Base-by-base conservation (phyloP, 92 coral and sea anemone species). In the Epizoanthus ramosus region DNA sequence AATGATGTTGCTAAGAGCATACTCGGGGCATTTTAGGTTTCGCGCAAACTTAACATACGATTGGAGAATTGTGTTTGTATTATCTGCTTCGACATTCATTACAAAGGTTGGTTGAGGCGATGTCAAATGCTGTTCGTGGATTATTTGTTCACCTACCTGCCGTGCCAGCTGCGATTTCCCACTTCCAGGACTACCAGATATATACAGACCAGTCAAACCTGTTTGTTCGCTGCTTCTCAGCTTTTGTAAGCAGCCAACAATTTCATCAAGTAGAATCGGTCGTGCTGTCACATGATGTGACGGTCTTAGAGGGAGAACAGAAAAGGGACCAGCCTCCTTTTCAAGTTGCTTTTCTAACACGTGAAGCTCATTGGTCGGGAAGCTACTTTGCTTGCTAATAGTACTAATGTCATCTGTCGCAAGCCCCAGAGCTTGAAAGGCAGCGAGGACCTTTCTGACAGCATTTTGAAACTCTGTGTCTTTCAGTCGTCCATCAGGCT, bases 121-220 rank as follows among this genome's bases (percentile, higher is more conserved):
- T 2, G 63, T 33, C 41, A 68, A 5, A 7, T 18, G 60, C 63
- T 17, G 45, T 43, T 72, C 75, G 21, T 71, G 68, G 43, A 79
- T 57, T 33, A 79, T 33, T 47, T 54, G 23, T 52, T 63, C 43
- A 2, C 80, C 86, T 8, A 63, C 21, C 24, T 60, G 64, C 22
- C 80, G 43, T 24, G 82, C 85, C 31, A 57, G 23, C 60, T 84
- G 84, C 28, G 84, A 77, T 67, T 84, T 84, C 52, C 87, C 87
- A 74, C 87, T 73, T 17, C 86, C 86, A 83, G 86, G 79, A 80
- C 81, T 80, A 8, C 90, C 90, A 60, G 82, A 73, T 47, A 87
- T 57, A 67, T 73, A 87, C 10, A 87, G 37, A 58, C 80, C 79
- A 43, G 73, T 80, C 19, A 86, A 25, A 17, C 50, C 28, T 57